Base-by-base conservation (phyloP, 2,797 vertebrate genomes). In the Anguilla anguilla region DNA sequence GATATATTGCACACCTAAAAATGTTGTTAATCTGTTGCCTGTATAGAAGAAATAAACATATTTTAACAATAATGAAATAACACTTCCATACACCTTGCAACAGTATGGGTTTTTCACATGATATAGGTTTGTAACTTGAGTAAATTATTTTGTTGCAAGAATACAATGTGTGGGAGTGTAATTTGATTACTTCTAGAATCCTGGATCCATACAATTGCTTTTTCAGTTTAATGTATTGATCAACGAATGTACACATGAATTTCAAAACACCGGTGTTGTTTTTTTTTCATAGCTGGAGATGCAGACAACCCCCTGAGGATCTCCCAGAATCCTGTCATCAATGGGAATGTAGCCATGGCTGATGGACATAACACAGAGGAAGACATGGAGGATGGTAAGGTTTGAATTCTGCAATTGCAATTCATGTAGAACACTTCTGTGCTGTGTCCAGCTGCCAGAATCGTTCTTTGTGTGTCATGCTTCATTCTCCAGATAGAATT, bases 291-390 rank as follows among this genome's bases (percentile, higher is more conserved):
- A 99, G 99, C 98, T 95, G 99, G 99, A 93, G 99, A 99, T 94
- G 97, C 98, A 88, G 99, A 99, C 88, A 98, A 99, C 92, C 98
- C 99, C 91, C 98, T 98, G 94, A 98, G 98, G 98, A 98, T 99
- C 91, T 97, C 98, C 5, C 97, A 97, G 87, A 99, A 98, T 93
- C 97, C 98, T 88, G 98, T 99, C 92, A 99, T 99, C 95, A 99
- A 99, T 91, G 99, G 99, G 89, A 99, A 99, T 89, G 96, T 99
- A 94, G 97, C 98, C 28, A 98, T 99, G 97, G 97, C 97, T 86
- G 99, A 99, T 0, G 98, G 98, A 89, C 98, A 99, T 94, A 99
- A 98, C 94, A 97, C 98, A 87, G 99, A 99, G 92, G 98, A 99
- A 92, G 99, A 99, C 89, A 99, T 99, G 98, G 99, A 99, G 93